Evolutionary conservation across 2,888 invertebrate species (phyloP), one percentile per base, ranked within the genome.

Genomic region (Euzetes globulus): DNA sequence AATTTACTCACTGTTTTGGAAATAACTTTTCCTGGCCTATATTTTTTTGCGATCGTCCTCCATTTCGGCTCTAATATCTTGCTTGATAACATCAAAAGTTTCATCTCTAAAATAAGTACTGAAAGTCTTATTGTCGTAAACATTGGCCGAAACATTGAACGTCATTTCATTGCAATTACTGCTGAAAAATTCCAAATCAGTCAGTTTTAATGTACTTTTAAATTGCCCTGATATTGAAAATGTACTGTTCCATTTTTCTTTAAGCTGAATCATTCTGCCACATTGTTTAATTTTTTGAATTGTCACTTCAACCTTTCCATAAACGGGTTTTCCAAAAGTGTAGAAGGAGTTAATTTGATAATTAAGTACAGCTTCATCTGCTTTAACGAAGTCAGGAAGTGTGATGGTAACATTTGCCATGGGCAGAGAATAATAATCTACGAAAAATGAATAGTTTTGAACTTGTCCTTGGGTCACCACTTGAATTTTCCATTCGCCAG

Each of bases 291-390:
- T 3, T 33, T 63, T 63, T 11, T 37, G 19, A 17, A 63, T 63
- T 19, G 7, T 19, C 7, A 63, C n/a, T 11, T 33, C n/a, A 4
- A 37, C 4, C 9, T n/a, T 1, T 1, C 63, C 63, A 11, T 63
- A n/a, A 1, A 63, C 63, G 4, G 63, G 63, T 37, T 63, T 63
- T 22, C 63, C 63, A n/a, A 63, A 63, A 3, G 63, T 63, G n/a
- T 63, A 63, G n/a, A 25, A 63, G 5, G 5, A 17, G 11, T 63
- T 37, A 2, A 63, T n/a, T 33, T 5, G 33, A 25, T n/a, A 37
- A n/a, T 37, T 17, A 9, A 63, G 7, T 3, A n/a, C 19, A 1
- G 63, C 37, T 37, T 33, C 4, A 37, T 25, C 37, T 1, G n/a
- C 6, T n/a, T 29, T 25, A 17, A 63, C 63, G 19, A 27, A 63